These are phyloP conservation scores for Atta cephalotes DNA, from an alignment of 1,140 invertebrate species.

Conservation along the genomic window DNA sequence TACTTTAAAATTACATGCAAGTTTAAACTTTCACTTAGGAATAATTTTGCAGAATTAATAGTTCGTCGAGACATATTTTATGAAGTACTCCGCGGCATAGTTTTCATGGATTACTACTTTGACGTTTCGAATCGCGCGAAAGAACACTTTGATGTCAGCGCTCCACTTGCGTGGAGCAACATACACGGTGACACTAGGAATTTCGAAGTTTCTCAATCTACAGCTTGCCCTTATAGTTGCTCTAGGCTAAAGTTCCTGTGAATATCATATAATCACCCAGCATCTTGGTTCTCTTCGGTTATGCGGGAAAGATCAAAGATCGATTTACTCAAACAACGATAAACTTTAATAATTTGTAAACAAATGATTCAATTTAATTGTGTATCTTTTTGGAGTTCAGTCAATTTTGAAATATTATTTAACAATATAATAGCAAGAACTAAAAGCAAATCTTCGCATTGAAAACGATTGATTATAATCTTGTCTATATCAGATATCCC, in stretches of 20 bases:
- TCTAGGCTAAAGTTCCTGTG: constrained; percentile 3
- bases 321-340: background rate
- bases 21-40: background rate
- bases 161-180: background rate
- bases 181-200: background rate
- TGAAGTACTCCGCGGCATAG: background rate
- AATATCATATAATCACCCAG: constrained; percentile 36
- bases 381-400: background rate
- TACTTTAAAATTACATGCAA: background rate
- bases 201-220: constrained; percentile 48
- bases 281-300: constrained; percentile 28
- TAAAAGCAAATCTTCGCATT: background rate
- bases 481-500: background rate
- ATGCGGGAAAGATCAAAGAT: constrained; percentile 35
- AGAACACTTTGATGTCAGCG: constrained; percentile 29
- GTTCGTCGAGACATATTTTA: background rate
- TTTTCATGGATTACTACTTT: background rate
- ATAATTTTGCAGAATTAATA: background rate
- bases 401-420: constrained; percentile 6
- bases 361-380: constrained; percentile 13
- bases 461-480: background rate
- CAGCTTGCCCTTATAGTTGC: constrained; percentile 19
- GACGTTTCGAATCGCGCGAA: constrained; percentile 20
- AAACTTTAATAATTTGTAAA: constrained; percentile 6
- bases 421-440: background rate